Conservation (phyloP, 2,888 invertebrate species). For the Iphiclides podalirius region DNA sequence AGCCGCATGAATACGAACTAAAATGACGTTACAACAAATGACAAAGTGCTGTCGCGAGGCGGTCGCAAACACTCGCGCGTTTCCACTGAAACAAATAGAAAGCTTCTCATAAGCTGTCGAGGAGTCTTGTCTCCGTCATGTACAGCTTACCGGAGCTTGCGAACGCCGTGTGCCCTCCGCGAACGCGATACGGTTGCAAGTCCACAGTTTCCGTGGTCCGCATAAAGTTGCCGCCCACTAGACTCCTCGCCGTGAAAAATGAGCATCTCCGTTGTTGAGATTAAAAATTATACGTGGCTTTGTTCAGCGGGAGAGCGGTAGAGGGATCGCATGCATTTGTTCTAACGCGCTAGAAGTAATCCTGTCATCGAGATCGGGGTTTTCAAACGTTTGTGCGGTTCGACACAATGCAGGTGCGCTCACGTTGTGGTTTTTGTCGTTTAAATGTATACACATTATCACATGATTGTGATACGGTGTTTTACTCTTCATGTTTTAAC, state of each 20-base stretch:
- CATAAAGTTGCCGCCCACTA: constrained; percentile 32
- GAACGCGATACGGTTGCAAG: constrained; percentile 42
- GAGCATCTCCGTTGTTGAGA: constrained; percentile 69
- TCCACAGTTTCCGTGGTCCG: constrained; percentile 23
- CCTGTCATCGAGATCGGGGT: constrained; percentile 8
- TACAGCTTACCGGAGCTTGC: constrained; percentile 23
- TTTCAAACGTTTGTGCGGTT: constrained; percentile 3
- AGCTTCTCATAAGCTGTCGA: constrained; percentile 60
- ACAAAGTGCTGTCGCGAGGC: constrained; percentile 24
- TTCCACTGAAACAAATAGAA: constrained; percentile 45
- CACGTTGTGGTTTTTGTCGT: too few species aligned
- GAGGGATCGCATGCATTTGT: not conserved
- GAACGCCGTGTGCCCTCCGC: constrained; percentile 30
- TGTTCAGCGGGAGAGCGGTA: constrained; percentile 37
- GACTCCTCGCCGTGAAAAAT: constrained; percentile 60
- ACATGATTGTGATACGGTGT: too few species aligned
- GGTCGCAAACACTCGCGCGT: constrained; percentile 26
- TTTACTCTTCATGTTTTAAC: too few species aligned
- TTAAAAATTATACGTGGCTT: constrained; percentile 70
- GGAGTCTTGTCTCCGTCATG: constrained; percentile 40
- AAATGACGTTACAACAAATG: constrained; percentile 26
- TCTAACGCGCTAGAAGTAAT: constrained; percentile 1
- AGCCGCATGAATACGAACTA: constrained; percentile 5
- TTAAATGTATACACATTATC: too few species aligned
- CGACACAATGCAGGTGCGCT: constrained; percentile 2